Conservation (phyloP, 2,113 vertebrate species). For the Pyrgilauda ruficollis region DNA sequence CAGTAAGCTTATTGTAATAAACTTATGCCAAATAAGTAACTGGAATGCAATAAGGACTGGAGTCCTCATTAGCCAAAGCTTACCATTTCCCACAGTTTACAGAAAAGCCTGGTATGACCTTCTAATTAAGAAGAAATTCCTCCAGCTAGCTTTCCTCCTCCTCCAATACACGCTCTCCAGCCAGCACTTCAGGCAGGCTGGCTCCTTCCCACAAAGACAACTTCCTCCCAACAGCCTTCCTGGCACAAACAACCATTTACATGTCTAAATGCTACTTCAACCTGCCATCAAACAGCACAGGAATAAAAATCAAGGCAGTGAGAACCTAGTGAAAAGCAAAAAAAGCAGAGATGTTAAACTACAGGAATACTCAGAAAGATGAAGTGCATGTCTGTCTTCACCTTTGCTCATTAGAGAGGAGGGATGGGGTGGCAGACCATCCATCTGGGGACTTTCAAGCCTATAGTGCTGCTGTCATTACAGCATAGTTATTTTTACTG, state of each 20-base stretch:
- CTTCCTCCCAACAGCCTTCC: neutral
- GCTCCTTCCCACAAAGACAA: neutral
- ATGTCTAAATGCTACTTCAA: neutral
- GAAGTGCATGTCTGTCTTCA: fast-evolving
- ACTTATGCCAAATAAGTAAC: neutral
- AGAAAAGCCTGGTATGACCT: neutral
- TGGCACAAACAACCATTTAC: neutral
- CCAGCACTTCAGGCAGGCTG: neutral
- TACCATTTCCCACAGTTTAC: neutral
- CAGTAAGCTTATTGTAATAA: neutral
- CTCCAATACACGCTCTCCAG: neutral
- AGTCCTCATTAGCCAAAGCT: neutral
- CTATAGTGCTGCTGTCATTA: neutral
- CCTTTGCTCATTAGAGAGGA: neutral
- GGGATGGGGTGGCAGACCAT: no score
- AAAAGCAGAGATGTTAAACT: neutral
- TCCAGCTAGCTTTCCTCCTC: neutral
- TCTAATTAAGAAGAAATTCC: constrained; percentile 32
- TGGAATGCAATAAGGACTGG: neutral
- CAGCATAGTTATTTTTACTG: neutral
- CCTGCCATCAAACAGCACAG: neutral
- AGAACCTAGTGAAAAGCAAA: neutral
- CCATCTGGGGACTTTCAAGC: fast-evolving
- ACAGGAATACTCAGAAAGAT: neutral
- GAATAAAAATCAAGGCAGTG: neutral